phyloP scores from a whole-genome alignment of 2,797 vertebrate species.

The Chaunax sp. region DNA sequence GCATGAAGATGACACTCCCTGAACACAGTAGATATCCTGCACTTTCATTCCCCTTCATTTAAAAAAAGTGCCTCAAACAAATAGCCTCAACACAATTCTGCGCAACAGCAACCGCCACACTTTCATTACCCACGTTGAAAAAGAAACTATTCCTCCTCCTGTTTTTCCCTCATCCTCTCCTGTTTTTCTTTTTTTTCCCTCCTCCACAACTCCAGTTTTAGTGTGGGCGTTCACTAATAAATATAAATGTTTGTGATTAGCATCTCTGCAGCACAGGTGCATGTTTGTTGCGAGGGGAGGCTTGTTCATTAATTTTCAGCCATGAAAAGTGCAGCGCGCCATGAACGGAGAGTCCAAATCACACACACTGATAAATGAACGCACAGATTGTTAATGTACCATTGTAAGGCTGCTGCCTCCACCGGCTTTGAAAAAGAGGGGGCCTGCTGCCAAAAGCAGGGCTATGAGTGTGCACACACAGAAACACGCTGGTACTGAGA shows the following conservation, averaged over 20 bases:
- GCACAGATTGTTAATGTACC: constrained; percentile 99
- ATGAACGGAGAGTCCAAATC: constrained; percentile 98
- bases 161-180: constrained; percentile 18
- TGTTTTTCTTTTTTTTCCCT: constrained; percentile 11
- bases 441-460: constrained; percentile 87
- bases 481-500: constrained; percentile 79
- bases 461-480: constrained; percentile 43
- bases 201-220: constrained; percentile 87
- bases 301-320: constrained; percentile 99
- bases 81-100: constrained; percentile 51
- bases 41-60: constrained; percentile 36
- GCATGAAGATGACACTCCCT: constrained; percentile 43
- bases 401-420: constrained; percentile 90
- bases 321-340: constrained; percentile 98
- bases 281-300: constrained; percentile 99
- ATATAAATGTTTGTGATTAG: constrained; percentile 99
- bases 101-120: constrained; percentile 33
- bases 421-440: constrained; percentile 76
- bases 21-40: constrained; percentile 41
- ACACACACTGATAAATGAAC: constrained; percentile 98
- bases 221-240: constrained; percentile 97
- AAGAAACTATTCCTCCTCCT: constrained; percentile 59
- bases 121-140: constrained; percentile 57
- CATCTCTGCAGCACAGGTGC: constrained; percentile 99
- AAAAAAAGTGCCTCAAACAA: constrained; percentile 55